Conservation (phyloP, 1,140 invertebrate species). For the Eumaeus atala region DNA sequence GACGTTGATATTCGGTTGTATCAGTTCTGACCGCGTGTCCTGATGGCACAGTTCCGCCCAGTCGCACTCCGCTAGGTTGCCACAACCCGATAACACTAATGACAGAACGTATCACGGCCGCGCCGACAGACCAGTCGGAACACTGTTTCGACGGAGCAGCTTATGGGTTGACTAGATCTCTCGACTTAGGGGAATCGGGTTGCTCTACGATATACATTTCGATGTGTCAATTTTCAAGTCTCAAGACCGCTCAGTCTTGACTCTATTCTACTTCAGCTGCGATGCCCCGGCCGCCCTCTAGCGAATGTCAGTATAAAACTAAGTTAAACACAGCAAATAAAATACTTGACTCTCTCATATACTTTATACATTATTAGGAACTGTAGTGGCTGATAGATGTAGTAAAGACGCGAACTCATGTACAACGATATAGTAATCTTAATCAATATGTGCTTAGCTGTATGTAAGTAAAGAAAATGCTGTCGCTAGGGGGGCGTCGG, state of each 20-base stretch:
- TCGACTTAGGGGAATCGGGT: constrained; percentile 46
- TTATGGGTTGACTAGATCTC: constrained; percentile 35
- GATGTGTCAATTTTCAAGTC: constrained; percentile 53
- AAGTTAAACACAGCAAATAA: constrained; percentile 46
- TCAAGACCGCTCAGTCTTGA: constrained; percentile 17
- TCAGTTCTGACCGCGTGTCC: constrained; percentile 32
- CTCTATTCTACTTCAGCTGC: constrained; percentile 15
- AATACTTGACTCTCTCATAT: constrained; percentile 42
- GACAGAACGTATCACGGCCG: constrained; percentile 42
- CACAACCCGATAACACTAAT: constrained; percentile 49
- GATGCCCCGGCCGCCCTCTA: constrained; percentile 31
- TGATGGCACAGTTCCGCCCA: constrained; percentile 23
- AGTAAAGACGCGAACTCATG: constrained; percentile 8
- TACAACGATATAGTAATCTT: constrained; percentile 18
- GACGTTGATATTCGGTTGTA: constrained; percentile 7
- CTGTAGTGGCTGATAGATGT: constrained; percentile 30
- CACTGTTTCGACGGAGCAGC: constrained; percentile 22
- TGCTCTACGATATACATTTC: constrained; percentile 34
- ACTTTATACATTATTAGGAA: constrained; percentile 63
- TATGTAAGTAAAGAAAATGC: constrained; percentile 25
- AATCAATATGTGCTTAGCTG: constrained; percentile 21
- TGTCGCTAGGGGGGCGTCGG: constrained; percentile 36
- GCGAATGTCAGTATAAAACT: constrained; percentile 42
- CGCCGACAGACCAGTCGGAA: constrained; percentile 20
- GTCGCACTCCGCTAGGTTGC: not conserved